Evolutionary conservation across 2,888 invertebrate species (phyloP).

Genomic region (Agelastica alni): DNA sequence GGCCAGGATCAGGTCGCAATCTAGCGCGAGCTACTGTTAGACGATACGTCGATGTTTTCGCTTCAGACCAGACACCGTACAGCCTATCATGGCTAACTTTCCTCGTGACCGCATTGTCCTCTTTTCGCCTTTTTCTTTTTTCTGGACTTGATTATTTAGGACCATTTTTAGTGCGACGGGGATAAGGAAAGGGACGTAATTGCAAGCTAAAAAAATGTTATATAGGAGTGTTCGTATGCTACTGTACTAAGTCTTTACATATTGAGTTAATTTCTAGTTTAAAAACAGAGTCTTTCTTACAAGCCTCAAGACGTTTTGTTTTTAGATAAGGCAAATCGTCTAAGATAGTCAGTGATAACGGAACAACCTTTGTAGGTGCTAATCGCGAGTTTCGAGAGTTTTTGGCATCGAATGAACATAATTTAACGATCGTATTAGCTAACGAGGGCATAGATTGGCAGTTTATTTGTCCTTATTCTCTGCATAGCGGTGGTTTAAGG

Average conservation of each 20-base stretch:
- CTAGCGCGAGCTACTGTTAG: conserved; percentile 2
- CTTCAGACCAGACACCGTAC: conserved; percentile 1
- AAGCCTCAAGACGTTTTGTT: not conserved
- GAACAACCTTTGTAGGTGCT: not conserved
- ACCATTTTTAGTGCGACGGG: not conserved
- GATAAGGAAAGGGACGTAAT: not conserved
- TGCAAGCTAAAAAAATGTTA: conserved; percentile 1
- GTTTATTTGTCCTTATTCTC: too few species aligned
- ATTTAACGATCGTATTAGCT: too few species aligned
- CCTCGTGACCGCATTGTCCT: not conserved
- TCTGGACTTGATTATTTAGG: conserved; percentile 8
- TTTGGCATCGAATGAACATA: too few species aligned
- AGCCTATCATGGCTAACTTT: conserved; percentile 7
- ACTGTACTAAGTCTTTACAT: not conserved
- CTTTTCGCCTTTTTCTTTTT: not conserved
- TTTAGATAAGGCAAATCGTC: not conserved
- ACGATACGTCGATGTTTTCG: conserved; percentile 11
- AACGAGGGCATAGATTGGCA: too few species aligned
- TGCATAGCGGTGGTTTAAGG: too few species aligned
- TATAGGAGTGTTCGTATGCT: conserved; percentile 3
- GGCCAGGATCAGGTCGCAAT: conserved; percentile 11
- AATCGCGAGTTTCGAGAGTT: not conserved
- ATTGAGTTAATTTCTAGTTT: not conserved
- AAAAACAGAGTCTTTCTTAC: not conserved
- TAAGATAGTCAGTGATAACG: not conserved